These are phyloP conservation scores for Chiroxiphia lanceolata DNA, from an alignment of 2,797 vertebrate genomes.

Conservation along the genomic window DNA sequence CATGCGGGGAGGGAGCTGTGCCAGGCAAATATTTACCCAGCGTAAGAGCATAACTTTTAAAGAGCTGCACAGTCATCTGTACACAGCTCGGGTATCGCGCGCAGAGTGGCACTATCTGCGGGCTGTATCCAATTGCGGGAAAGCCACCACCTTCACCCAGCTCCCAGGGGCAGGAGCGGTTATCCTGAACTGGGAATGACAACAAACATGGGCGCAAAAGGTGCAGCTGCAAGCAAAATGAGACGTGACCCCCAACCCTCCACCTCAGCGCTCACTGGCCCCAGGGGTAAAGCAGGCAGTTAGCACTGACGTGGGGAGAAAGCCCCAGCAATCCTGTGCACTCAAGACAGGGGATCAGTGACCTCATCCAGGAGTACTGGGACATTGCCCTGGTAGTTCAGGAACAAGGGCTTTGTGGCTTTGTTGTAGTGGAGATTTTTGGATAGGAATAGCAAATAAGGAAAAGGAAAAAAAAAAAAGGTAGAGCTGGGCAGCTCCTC, in stretches of 20 bases:
- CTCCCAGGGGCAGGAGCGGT: accelerated
- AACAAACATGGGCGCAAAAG: background rate
- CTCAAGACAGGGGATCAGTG: accelerated
- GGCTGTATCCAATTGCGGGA: background rate
- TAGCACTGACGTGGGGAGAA: background rate
- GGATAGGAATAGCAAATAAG: background rate
- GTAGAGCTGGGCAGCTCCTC: background rate
- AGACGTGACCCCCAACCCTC: background rate
- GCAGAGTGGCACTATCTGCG: background rate
- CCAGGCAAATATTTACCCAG: background rate
- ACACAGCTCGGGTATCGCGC: accelerated
- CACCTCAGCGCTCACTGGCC: accelerated
- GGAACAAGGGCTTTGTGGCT: background rate
- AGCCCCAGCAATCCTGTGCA: background rate
- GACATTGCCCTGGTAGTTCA: background rate
- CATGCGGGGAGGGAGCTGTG: background rate
- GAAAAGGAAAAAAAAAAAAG: no score
- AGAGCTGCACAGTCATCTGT: background rate
- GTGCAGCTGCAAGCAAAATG: background rate
- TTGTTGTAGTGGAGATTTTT: background rate
- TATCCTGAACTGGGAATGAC: background rate
- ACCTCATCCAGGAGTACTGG: background rate
- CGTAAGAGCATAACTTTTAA: background rate
- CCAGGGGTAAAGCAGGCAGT: background rate
- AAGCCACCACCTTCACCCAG: background rate